These are phyloP conservation scores for Epistrophella euchroma DNA, from an alignment of 2,888 invertebrate species.

Conservation along the genomic window DNA sequence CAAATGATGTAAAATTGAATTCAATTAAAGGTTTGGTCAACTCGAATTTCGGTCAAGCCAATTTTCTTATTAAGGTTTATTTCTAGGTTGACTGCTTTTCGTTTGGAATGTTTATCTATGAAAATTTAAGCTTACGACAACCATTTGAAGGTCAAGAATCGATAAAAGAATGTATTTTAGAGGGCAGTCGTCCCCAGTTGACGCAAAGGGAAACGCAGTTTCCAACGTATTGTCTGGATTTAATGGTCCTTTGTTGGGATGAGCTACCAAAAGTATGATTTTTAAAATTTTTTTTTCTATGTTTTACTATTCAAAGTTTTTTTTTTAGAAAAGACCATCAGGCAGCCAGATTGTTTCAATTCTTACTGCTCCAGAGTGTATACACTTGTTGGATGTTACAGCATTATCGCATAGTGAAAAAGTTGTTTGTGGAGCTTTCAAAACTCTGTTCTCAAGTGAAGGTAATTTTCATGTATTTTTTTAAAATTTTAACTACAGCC, in stretches of 20 bases:
- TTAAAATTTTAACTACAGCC: too few species aligned
- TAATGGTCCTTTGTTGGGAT: slow-evolving; percentile 98
- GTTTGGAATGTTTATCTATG: slow-evolving; percentile 99
- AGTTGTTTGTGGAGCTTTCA: slow-evolving; percentile 86
- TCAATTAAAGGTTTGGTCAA: too few species aligned
- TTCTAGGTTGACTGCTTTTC: slow-evolving; percentile 97
- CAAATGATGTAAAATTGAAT: too few species aligned
- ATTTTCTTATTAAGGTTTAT: not conserved
- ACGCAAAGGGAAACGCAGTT: slow-evolving; percentile 93
- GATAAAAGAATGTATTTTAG: slow-evolving; percentile 97
- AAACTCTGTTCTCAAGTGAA: slow-evolving; percentile 82
- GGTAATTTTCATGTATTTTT: slow-evolving; percentile 79
- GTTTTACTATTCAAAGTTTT: not conserved
- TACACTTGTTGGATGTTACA: slow-evolving; percentile 92
- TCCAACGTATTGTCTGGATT: slow-evolving; percentile 94
- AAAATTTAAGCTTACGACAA: slow-evolving; percentile 95
- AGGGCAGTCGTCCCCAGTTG: slow-evolving; percentile 96
- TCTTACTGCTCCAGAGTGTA: slow-evolving; percentile 96
- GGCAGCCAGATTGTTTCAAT: slow-evolving; percentile 97
- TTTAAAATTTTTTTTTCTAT: not conserved
- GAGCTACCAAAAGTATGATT: slow-evolving; percentile 87
- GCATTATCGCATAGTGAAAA: slow-evolving; percentile 88
- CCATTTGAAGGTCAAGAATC: slow-evolving; percentile 99
- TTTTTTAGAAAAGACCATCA: slow-evolving; percentile 90
- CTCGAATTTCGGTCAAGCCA: too few species aligned